These are phyloP conservation scores for Scaptomyza hsui DNA, from an alignment of 1,140 invertebrate genomes.

Conservation along the genomic window DNA sequence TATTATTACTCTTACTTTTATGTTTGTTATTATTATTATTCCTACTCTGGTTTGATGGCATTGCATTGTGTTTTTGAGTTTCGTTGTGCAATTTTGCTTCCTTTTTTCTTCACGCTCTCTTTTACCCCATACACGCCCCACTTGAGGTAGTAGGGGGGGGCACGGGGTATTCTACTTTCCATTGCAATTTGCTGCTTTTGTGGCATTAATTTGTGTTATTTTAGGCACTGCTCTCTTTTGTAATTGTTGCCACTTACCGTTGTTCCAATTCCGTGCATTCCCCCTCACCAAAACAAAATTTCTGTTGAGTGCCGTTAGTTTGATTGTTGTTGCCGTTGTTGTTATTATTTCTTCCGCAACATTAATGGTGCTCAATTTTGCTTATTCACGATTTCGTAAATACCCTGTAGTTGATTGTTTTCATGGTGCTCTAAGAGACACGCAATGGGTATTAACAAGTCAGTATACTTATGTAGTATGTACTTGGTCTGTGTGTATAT, in stretches of 20 bases:
- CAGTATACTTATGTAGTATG: neutral
- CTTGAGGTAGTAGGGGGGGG: neutral
- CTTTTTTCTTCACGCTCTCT: conserved; percentile 22
- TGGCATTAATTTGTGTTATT: conserved; percentile 61
- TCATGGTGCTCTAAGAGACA: no score
- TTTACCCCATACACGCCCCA: conserved; percentile 7
- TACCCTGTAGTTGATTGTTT: conserved; percentile 11
- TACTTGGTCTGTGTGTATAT: neutral
- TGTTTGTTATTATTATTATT: conserved; percentile 44
- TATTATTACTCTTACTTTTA: conserved; percentile 30
- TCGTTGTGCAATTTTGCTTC: conserved; percentile 70
- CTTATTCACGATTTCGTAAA: conserved; percentile 9
- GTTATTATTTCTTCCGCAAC: conserved; percentile 42
- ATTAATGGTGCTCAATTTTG: conserved; percentile 12
- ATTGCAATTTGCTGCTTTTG: conserved; percentile 50
- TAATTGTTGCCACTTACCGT: conserved; percentile 67
- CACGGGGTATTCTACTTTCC: conserved; percentile 32
- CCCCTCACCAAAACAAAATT: neutral
- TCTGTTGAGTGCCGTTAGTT: conserved; percentile 8
- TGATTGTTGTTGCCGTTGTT: conserved; percentile 14
- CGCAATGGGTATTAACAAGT: conserved; percentile 4
- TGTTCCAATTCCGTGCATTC: conserved; percentile 59
- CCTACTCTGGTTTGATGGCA: conserved; percentile 34
- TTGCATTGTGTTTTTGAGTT: conserved; percentile 50
- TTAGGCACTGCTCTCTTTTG: conserved; percentile 34